phyloP scores from a whole-genome alignment of 2,113 vertebrate genomes.

The Aegithalos caudatus region DNA sequence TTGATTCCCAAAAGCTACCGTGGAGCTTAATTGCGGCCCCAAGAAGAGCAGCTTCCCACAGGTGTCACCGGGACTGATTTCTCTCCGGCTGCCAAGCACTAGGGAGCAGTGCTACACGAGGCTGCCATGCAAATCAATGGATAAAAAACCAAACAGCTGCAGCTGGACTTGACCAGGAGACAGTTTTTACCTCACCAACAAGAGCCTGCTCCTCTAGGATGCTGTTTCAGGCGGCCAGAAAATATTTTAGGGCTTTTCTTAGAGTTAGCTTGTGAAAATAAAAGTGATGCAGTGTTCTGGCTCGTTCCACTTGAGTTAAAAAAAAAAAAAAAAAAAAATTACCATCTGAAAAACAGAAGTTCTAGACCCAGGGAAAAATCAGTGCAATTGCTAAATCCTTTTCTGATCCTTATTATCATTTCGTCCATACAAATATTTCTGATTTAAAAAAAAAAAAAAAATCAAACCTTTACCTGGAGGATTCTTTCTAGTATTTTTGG shows the following conservation, averaged over 20 bases:
- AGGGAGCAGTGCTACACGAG: not conserved
- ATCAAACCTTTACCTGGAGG: not conserved
- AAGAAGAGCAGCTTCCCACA: not conserved
- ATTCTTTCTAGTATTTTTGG: not conserved
- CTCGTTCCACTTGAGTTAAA: not conserved
- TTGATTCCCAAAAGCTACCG: conserved; percentile 41
- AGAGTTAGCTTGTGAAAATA: not conserved
- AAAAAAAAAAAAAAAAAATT: not conserved
- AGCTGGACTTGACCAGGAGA: not conserved
- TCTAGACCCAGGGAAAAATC: not conserved
- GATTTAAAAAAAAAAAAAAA: not conserved
- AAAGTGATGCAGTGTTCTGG: not conserved
- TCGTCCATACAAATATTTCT: not conserved
- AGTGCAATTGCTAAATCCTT: not conserved
- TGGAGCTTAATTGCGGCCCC: not conserved
- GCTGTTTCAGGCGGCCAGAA: not conserved
- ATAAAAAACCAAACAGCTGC: conserved; percentile 11
- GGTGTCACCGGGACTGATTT: not conserved
- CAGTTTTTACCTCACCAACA: not conserved
- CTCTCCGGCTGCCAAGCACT: not conserved
- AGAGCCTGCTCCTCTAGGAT: not conserved
- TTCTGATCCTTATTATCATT: not conserved
- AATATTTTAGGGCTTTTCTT: not conserved
- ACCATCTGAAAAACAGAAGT: not conserved
- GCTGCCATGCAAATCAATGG: not conserved